Evolutionary conservation across 2,113 vertebrate species (phyloP).

Genomic region (Callaeas wilsoni): DNA sequence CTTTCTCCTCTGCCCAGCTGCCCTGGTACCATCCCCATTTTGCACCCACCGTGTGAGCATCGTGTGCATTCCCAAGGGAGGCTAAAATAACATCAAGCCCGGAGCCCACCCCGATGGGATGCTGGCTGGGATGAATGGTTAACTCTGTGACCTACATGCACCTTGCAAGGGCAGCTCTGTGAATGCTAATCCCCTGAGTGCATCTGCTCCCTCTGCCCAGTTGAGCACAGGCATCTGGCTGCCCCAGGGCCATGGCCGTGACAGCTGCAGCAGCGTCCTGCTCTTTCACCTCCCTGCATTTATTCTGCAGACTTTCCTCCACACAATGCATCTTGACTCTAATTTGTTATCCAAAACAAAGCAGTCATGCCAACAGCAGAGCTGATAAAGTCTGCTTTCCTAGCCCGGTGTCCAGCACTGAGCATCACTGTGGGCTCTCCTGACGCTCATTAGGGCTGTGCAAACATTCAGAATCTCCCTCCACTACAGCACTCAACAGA

Average conservation of each 20-base stretch:
- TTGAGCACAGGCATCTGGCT: background rate
- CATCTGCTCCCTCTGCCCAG: slow-evolving; percentile 3
- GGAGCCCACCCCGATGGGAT: background rate
- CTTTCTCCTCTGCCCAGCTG: background rate
- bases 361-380: background rate
- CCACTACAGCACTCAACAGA: background rate
- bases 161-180: background rate
- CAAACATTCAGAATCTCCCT: background rate
- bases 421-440: background rate
- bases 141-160: slow-evolving; percentile 31
- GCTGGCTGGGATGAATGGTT: background rate
- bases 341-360: background rate
- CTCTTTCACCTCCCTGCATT: background rate
- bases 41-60: background rate
- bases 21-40: background rate
- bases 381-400: background rate
- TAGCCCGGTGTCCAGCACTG: background rate
- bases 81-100: background rate
- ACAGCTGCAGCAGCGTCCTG: background rate
- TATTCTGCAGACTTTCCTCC: background rate
- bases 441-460: background rate
- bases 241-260: rapidly evolving
- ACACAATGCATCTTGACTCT: background rate
- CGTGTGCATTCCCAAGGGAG: background rate
- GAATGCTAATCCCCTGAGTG: background rate